Evolutionary conservation across 2,888 invertebrate species (phyloP), one percentile per base, ranked within the genome.

Genomic region (Eretmocerus hayati): DNA sequence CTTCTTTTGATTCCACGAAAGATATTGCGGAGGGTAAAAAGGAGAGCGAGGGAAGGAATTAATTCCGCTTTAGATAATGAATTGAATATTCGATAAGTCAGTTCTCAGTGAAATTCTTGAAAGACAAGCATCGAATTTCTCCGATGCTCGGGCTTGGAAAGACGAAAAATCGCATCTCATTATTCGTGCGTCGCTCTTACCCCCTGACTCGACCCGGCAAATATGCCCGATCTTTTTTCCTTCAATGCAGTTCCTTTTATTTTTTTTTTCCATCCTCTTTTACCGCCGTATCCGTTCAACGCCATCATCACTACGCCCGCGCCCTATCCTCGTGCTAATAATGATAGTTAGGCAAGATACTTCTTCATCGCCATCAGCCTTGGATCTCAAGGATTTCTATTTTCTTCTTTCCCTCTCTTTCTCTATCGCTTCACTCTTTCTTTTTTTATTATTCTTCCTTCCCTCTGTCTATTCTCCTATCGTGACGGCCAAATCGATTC

Each of bases 361-460:
- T 44, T 16, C 22, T 22, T n/a, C n/a, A n/a, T 38, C 22, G 41
- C 31, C 46, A 42, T 50, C 39, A 48, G 45, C 52, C 52, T 51
- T 50, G 54, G 42, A 13, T 41, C 43, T 52, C 39, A 47, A 50
- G 50, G 47, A 45, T 52, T 42, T 42, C 39, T 50, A 52, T 45
- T 52, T 52, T 50, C 44, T 50, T 26, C 42, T 18, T 20, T 16
- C 8, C 23, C 32, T 39, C 26, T 21, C 32, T 46, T 23, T 23
- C 35, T 43, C 6, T 15, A 30, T 9, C 26, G 23, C 9, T 40
- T 26, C 38, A 13, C 31, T 20, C 23, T 33, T 32, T 36, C 15
- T 26, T 26, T 20, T 36, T 19, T 43, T 43, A 47, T 47, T 48
- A 39, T 48, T 31, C 44, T 42, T 42, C 46, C 48, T 31, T 41